Percentiles rank a stretch among this genome's conserved stretches.
Evolutionary conservation across 2,797 vertebrate species (phyloP).

Genomic region (Myioborus melanocephalus): DNA sequence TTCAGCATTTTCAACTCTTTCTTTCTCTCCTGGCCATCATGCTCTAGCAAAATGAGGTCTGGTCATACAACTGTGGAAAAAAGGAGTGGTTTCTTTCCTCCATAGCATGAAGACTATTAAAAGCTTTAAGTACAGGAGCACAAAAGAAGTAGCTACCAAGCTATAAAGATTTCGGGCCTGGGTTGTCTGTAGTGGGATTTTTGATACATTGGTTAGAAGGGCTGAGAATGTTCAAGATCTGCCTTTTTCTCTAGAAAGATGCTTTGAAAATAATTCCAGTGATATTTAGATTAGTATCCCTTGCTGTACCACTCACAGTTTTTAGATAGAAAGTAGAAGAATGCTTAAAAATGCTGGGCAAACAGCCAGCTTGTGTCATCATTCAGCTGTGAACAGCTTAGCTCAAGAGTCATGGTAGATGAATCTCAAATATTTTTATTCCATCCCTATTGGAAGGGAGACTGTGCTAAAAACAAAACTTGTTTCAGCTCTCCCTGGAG

Average conservation of each 20-base stretch:
- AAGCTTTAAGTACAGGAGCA: background rate
- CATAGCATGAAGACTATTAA: background rate
- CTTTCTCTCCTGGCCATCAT: background rate
- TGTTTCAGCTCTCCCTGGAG: background rate
- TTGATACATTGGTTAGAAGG: background rate
- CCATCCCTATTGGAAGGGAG: background rate
- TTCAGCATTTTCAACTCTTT: background rate
- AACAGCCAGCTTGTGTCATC: slow-evolving; percentile 1
- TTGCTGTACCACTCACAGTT: background rate
- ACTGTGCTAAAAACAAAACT: background rate
- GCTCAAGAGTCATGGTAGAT: background rate
- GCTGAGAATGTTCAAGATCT: background rate
- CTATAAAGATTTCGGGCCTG: background rate
- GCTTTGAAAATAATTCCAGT: background rate
- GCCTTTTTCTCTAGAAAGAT: background rate
- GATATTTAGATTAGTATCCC: background rate
- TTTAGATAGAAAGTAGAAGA: slow-evolving; percentile 1
- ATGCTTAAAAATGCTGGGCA: slow-evolving; percentile 4
- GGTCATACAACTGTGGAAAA: background rate
- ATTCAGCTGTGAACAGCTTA: background rate
- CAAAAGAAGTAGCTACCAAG: background rate
- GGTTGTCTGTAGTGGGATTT: background rate
- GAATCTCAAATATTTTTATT: background rate
- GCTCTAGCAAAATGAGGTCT: background rate
- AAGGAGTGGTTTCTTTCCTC: background rate